A percentile compares a stretch with the other conserved stretches of the same genome.
These are phyloP conservation scores for Balaeniceps rex DNA, from an alignment of 2,113 vertebrate species.

Conservation along the genomic window DNA sequence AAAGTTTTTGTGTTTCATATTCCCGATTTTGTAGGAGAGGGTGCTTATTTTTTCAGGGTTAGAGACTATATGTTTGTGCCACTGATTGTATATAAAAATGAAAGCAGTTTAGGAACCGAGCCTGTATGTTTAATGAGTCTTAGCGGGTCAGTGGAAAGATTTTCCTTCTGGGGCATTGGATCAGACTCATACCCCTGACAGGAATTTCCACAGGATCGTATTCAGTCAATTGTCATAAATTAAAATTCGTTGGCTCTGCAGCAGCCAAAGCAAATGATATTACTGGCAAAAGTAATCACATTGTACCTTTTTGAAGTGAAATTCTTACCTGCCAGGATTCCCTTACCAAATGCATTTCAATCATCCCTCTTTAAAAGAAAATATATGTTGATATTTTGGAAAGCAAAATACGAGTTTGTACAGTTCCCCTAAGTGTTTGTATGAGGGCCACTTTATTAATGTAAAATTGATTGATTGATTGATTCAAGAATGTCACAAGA, in stretches of 20 bases:
- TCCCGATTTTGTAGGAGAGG: background rate
- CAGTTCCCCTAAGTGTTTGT: background rate
- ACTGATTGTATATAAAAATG: background rate
- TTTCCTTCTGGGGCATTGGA: background rate
- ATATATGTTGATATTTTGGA: background rate
- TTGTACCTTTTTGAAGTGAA: background rate
- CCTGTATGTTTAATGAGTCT: background rate
- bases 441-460: background rate
- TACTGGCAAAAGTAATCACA: background rate
- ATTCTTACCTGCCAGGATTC: background rate
- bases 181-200: background rate
- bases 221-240: background rate
- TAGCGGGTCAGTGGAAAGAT: background rate
- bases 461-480: background rate
- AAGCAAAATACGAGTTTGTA: background rate
- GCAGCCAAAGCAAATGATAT: background rate
- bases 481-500: slow-evolving; percentile 5
- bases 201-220: background rate
- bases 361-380: background rate
- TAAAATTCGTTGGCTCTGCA: background rate
- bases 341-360: background rate
- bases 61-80: background rate
- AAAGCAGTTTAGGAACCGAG: background rate
- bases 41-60: background rate
- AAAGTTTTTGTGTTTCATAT: background rate